Percentiles rank a stretch among this genome's conserved stretches.
Evolutionary conservation across 2,113 vertebrate species (phyloP).

Genomic region (Nannobrachium achirus): DNA sequence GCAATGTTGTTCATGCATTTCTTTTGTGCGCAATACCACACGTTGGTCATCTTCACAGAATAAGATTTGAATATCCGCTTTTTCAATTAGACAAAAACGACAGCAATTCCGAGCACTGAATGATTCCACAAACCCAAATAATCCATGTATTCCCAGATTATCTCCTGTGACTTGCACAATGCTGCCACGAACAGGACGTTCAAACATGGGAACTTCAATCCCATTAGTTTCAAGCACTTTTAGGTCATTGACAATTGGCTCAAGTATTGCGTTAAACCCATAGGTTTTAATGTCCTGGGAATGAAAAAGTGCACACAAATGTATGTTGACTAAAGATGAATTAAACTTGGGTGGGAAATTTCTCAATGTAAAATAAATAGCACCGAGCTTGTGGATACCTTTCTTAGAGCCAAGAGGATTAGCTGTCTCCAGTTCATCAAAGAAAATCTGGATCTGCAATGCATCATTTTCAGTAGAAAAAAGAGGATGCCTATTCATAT

Average conservation of each 20-base stretch:
- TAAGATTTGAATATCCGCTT: constrained; percentile 9
- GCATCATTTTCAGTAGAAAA: constrained; percentile 23
- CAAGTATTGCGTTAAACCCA: constrained; percentile 25
- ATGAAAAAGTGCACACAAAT: constrained; percentile 28
- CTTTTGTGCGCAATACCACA: background rate
- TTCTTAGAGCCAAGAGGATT: constrained; percentile 16
- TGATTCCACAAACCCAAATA: constrained; percentile 36
- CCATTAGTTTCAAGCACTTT: constrained; percentile 21
- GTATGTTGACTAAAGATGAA: constrained; percentile 20
- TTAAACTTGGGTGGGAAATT: constrained; percentile 29
- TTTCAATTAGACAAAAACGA: constrained; percentile 31
- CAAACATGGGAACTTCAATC: constrained; percentile 7
- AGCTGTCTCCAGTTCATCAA: background rate
- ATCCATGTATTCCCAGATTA: background rate
- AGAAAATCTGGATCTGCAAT: constrained; percentile 18
- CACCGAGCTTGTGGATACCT: constrained; percentile 24
- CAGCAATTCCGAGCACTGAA: constrained; percentile 23
- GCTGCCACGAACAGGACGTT: constrained; percentile 10
- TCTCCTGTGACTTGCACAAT: constrained; percentile 15
- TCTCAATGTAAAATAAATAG: constrained; percentile 25
- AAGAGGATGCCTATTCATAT: background rate
- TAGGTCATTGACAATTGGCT: constrained; percentile 17
- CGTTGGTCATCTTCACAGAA: constrained; percentile 32
- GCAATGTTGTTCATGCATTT: background rate
- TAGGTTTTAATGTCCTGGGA: constrained; percentile 35